These are phyloP conservation scores for Rotaria macrura DNA, from an alignment of 2,888 invertebrate genomes.

Conservation along the genomic window DNA sequence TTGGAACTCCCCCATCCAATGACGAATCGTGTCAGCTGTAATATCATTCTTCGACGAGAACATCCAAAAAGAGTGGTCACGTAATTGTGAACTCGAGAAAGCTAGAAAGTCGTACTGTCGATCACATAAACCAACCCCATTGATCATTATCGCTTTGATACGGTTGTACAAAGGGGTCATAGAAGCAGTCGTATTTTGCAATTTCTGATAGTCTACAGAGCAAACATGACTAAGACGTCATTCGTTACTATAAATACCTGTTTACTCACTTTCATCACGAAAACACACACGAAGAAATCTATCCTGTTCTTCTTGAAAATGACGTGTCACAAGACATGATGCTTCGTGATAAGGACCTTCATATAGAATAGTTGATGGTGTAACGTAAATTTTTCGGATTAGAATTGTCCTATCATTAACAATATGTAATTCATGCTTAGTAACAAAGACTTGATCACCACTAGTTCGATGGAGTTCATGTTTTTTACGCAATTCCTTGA, in stretches of 20 bases:
- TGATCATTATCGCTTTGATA: background rate
- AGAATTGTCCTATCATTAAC: background rate
- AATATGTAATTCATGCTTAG: background rate
- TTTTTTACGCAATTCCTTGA: background rate
- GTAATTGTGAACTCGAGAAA: conserved; percentile 38
- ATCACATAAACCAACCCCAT: conserved; percentile 34
- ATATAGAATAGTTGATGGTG: background rate
- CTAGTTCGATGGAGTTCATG: background rate
- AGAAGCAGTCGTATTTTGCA: background rate
- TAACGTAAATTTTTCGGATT: background rate
- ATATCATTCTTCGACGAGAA: conserved; percentile 35
- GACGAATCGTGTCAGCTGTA: conserved; percentile 36
- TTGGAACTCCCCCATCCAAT: conserved; percentile 37
- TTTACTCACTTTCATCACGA: background rate
- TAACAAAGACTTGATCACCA: background rate
- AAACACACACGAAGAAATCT: background rate
- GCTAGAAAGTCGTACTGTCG: conserved; percentile 38
- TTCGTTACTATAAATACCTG: background rate
- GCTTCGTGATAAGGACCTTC: background rate
- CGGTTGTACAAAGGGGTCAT: conserved; percentile 13
- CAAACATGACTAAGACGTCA: background rate
- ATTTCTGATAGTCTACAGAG: background rate
- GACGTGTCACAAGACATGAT: background rate
- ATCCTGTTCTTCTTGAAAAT: background rate
- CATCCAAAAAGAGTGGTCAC: conserved; percentile 39